A percentile compares a stretch with the other conserved stretches of the same genome.
These are phyloP conservation scores for Cephalopachus bancanus DNA, from an alignment of 2,797 vertebrate species.

Conservation along the genomic window DNA sequence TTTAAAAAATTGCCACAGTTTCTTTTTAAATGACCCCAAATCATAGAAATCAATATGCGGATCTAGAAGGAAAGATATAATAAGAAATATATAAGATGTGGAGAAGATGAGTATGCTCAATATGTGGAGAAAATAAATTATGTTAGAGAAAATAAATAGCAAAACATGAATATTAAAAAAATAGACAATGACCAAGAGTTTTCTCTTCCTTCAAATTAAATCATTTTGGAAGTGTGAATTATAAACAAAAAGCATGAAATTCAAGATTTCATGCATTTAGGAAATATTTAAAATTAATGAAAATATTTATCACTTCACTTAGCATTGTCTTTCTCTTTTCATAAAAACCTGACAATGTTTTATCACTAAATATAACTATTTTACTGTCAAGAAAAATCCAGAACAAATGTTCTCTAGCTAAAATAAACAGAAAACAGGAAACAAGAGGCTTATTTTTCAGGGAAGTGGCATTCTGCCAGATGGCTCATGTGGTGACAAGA, in stretches of 20 bases:
- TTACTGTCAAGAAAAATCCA: neutral
- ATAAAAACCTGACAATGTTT: constrained; percentile 62
- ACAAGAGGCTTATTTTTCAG: neutral
- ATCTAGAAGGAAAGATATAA: neutral
- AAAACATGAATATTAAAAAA: neutral
- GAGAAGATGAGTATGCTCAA: neutral
- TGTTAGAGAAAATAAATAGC: neutral
- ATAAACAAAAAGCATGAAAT: constrained; percentile 18
- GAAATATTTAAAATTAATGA: constrained; percentile 59
- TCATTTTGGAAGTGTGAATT: neutral
- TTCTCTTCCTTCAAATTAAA: constrained; percentile 17
- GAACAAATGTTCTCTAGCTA: constrained; percentile 30
- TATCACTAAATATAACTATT: constrained; percentile 66
- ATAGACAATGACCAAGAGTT: neutral
- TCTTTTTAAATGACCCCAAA: neutral
- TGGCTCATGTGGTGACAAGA: constrained; percentile 62
- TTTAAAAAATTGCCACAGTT: neutral
- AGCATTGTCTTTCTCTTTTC: constrained; percentile 36
- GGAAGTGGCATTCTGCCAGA: constrained; percentile 55
- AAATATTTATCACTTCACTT: constrained; percentile 63
- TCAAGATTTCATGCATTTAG: neutral
- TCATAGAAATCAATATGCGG: neutral
- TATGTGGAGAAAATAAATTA: neutral
- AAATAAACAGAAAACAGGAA: constrained; percentile 67
- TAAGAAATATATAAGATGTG: neutral